A percentile compares a stretch with the other conserved stretches of the same genome.
phyloP scores from a whole-genome alignment of 1,140 invertebrate genomes.

The Procambarus clarkii region DNA sequence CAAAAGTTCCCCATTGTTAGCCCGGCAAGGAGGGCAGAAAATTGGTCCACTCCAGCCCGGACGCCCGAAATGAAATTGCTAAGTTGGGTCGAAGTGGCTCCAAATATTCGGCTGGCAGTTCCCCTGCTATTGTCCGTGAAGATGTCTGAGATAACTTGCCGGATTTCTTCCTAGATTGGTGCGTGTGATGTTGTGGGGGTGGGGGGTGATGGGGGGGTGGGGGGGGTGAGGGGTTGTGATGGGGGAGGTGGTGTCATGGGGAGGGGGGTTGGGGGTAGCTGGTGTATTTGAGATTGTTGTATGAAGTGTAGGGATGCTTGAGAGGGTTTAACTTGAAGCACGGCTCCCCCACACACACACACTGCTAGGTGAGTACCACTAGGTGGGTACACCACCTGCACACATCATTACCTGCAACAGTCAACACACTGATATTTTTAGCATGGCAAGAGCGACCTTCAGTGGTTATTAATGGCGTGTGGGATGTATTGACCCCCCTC shows the following conservation, averaged over 20 bases:
- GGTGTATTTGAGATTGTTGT: neutral
- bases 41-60: neutral
- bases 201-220: neutral
- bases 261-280: neutral
- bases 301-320: no score
- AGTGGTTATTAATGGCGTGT: no score
- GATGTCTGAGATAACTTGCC: conserved; percentile 34
- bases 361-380: no score
- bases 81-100: neutral
- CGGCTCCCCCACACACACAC: no score
- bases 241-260: neutral
- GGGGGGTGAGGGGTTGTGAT: no score
- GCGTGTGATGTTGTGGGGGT: neutral
- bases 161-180: conserved; percentile 40
- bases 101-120: conserved; percentile 46
- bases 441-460: no score
- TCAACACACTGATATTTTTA: no score
- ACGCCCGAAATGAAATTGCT: conserved; percentile 14
- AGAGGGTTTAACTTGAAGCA: no score
- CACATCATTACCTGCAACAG: no score
- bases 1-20: conserved; percentile 10
- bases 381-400: no score
- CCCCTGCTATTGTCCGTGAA: neutral
- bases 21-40: neutral
- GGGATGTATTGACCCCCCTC: no score